Conservation (phyloP, 2,113 vertebrate species). For the Mormyrus iriodes region DNA sequence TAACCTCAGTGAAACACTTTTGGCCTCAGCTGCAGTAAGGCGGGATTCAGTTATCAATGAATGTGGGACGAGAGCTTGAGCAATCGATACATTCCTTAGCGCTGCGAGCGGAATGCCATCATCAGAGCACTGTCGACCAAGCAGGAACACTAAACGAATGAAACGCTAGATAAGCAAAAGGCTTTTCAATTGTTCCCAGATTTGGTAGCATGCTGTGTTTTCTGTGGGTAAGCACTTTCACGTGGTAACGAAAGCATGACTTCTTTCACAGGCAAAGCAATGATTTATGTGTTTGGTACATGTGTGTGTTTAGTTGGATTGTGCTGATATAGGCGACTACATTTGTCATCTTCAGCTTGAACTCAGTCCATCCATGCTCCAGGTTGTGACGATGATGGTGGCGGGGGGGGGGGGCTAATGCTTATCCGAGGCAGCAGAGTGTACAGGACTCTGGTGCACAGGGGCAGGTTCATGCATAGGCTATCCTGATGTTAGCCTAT, state of each 20-base stretch:
- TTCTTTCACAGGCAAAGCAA: background rate
- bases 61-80: background rate
- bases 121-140: background rate
- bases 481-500: too few species aligned
- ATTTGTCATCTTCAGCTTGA: background rate
- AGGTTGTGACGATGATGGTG: background rate
- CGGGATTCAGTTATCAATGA: background rate
- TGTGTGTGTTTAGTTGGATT: background rate
- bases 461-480: too few species aligned
- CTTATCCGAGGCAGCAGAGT: too few species aligned
- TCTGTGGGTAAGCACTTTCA: background rate
- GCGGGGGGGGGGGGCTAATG: too few species aligned
- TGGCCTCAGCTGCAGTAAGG: background rate
- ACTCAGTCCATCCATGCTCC: background rate
- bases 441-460: too few species aligned
- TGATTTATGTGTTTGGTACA: background rate
- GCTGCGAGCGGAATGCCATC: background rate
- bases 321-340: background rate
- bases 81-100: background rate
- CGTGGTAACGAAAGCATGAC: background rate
- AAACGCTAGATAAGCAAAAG: background rate
- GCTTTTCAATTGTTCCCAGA: background rate
- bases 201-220: background rate
- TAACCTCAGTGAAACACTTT: background rate
- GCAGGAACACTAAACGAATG: background rate